Base-by-base conservation (phyloP, 2,113 vertebrate genomes). In the Sander vitreus region DNA sequence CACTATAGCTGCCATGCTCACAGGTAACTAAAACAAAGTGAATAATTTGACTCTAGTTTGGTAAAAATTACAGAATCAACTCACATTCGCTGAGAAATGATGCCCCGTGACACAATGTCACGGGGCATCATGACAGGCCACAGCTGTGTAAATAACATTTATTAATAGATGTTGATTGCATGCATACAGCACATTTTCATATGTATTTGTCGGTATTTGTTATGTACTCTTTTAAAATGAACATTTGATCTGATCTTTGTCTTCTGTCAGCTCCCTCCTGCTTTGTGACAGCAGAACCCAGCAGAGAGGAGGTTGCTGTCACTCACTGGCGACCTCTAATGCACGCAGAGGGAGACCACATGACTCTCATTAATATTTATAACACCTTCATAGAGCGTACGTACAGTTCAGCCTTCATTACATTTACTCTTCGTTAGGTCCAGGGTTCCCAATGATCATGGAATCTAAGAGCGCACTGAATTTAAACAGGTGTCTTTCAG, bases 1-100 rank as follows among this genome's bases (percentile, higher is more conserved):
- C 53, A 98, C 97, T 0, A 93, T 98, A 0, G 97, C 97, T 0
- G 97, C 98, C 73, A 98, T 99, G 97, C 93, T 98, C 23, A 96
- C 97, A 95, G 97, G 97, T 98, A 59, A 27, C 6, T 13, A 5
- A 13, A 21, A 6, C 10, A 21, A n/a, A 48, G n/a, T 3, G 1
- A 4, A 25, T 60, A 1, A 5, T 6, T 36, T 27, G 59, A 64
- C 33, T 11, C n/a, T 27, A 27, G 15, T 39, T 53, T 33, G 27
- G 27, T 7, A 13, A 36, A n/a, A 11, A 63, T 18, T 9, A 23
- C 72, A 57, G 27, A 6, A n/a, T 27, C 6, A 9, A 25, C 16
- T 63, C 12, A 47, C n/a, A 30, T 69, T 21, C 0, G 8, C 6
- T 0, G 16, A 36, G 5, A 21, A 5, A 36, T 23, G 10, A 58